Base-by-base conservation (phyloP, 2,113 vertebrate genomes). In the Oreotrochilus melanogaster region DNA sequence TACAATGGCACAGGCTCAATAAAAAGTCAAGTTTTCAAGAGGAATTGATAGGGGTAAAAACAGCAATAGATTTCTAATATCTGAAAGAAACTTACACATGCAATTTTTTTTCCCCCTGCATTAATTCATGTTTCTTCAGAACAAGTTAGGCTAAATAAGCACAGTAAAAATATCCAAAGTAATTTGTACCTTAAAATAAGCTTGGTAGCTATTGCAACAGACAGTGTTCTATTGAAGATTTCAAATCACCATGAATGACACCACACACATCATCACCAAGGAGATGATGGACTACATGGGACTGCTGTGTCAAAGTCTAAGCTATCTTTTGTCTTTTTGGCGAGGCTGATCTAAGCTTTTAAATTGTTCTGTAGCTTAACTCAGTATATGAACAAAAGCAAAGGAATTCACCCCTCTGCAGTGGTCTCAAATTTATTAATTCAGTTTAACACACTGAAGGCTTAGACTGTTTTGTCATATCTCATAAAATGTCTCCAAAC, bases 171-270 rank as follows among this genome's bases (percentile, higher is more conserved):
- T 72, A 91, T 57, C 89, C 76, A 79, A 78, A 82, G 83, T 61
- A 86, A 96, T 97, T 94, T 87, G 93, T 94, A 97, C 83, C 86
- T 96, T 95, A 94, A 93, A 94, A 91, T 93, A 95, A 96, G 91
- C 93, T 94, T 95, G 96, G 92, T 94, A 90, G 94, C 81, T 90
- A 76, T 47, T 86, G 92, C 94, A 92, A 76, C 17, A 93, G 96
- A 86, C 88, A 93, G 64, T 97, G 79, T 83, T 96, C 96, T 94
- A 95, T 66, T 94, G 92, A 86, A 80, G 90, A 90, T 88, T 93
- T 95, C 92, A 94, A 92, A 96, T 96, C 95, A 95, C 75, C 82
- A 83, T 73, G 88, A 95, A 70, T 94, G 96, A 96, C 89, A 96
- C 27, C 35, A 64, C 92, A 97, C 88, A 74, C n/a, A 93, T 95